Evolutionary conservation across 2,888 invertebrate genomes (phyloP).

Genomic region (Drosophila emarginata): DNA sequence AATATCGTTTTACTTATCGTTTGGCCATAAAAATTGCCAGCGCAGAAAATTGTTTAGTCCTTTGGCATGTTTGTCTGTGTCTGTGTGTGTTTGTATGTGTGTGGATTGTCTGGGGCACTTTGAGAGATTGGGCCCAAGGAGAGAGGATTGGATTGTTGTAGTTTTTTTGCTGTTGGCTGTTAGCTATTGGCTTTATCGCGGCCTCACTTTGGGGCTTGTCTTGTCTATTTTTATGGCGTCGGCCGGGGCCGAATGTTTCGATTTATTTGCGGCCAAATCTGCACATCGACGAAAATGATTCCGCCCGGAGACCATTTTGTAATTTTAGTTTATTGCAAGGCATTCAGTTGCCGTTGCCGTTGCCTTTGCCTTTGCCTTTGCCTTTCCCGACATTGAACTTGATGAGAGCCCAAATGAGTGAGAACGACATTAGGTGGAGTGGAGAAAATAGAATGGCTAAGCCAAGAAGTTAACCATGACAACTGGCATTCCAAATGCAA

Average conservation of each 20-base stretch:
- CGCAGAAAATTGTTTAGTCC: constrained; percentile 80
- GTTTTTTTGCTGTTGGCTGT: constrained; percentile 7
- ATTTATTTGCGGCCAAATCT: constrained; percentile 61
- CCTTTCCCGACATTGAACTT: constrained; percentile 48
- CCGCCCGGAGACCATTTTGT: constrained; percentile 38
- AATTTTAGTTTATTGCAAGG: constrained; percentile 54
- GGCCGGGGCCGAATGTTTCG: constrained; percentile 53
- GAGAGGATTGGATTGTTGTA: constrained; percentile 34
- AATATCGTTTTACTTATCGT: constrained; percentile 80
- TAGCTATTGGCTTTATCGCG: constrained; percentile 51
- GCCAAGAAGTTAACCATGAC: constrained; percentile 49
- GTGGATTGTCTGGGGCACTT: constrained; percentile 65
- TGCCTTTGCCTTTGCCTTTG: too few species aligned
- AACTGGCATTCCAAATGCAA: neutral
- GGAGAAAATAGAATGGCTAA: constrained; percentile 21
- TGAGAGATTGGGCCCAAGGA: constrained; percentile 71
- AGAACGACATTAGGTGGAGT: neutral
- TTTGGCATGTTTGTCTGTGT: constrained; percentile 63
- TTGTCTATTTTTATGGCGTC: constrained; percentile 59
- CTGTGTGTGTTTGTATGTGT: neutral
- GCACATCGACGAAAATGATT: constrained; percentile 38
- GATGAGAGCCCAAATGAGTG: constrained; percentile 14
- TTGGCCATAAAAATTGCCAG: constrained; percentile 80
- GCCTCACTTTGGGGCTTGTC: constrained; percentile 27
- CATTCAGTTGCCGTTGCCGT: constrained; percentile 26